Base-by-base conservation (phyloP, 2,888 invertebrate genomes). In the Apodemia duryi region DNA sequence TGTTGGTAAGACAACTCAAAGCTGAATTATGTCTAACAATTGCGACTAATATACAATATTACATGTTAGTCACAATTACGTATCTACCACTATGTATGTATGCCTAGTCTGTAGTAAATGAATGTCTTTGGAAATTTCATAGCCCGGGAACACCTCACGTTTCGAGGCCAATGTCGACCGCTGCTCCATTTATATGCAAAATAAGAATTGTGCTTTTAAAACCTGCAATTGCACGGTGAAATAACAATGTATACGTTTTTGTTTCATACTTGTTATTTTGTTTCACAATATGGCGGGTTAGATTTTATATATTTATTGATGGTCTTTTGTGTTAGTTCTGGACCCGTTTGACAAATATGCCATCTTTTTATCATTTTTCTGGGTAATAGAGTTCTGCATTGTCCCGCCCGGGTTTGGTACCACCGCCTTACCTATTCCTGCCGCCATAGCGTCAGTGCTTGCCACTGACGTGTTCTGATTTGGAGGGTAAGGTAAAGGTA, bases 91-190 rank as follows among this genome's bases (percentile, higher is more conserved):
- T 41, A 41, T 1, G 1, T 41, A 43, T 6, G 1, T 1, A 43
- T 13, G 46, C 46, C 13, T 1, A n/a, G 49, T 49, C 49, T 49
- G n/a, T 46, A n/a, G 6, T n/a, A 49, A 49, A 49, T 49, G 5
- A 49, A 49, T n/a, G 49, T 49, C n/a, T 49, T 49, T 49, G 49
- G 5, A n/a, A 2, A n/a, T 68, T 71, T 72, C 72, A 65, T 65
- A 67, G 65, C 66, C 67, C 61, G 65, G 70, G 69, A 72, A 68
- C 69, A 68, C 69, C 71, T 71, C 69, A 67, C 71, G 68, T 71
- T 72, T 72, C 66, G 67, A 68, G 73, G 73, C 72, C 73, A 73
- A 72, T 73, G 74, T 71, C 72, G 70, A 68, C 67, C 67, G 69
- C 69, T 67, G 68, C 66, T 69, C 66, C 66, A 69, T 70, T 70